Base-by-base conservation (phyloP, 2,113 vertebrate genomes). In the Nyctibius bracteatus region DNA sequence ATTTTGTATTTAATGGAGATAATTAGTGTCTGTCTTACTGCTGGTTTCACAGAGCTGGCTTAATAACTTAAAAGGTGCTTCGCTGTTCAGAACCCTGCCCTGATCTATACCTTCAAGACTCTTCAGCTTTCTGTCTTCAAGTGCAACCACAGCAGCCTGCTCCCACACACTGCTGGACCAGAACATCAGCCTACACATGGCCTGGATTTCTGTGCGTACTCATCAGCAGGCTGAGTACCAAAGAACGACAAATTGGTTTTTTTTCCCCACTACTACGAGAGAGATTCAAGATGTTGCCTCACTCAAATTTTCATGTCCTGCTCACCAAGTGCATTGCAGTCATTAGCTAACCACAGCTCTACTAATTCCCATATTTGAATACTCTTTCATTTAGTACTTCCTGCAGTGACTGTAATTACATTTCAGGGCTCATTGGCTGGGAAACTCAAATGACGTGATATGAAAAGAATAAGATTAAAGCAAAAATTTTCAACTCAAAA, bases 351-450 rank as follows among this genome's bases (percentile, higher is more conserved):
- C 62, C 61, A 51, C 74, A 46, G 35, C 23, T 86, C 66, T 57
- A 17, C 66, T 59, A 74, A 82, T 71, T 65, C 51, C 51, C 30
- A 5, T 41, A 73, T 74, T 14, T 73, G 61, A 71, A 70, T 70
- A 57, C 35, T 88, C 30, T 79, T 88, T 82, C 80, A 74, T 82
- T 74, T 61, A 72, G 27, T n/a, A 31, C 47, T 58, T 96, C 86
- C 78, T 79, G 61, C 0, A 9, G 66, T 66, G 68, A 82, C 46
- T 25, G 23, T 39, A 81, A 91, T 85, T 51, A 86, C 37, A 43
- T 37, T 66, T 82, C 55, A 66, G 66, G 71, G 27, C 57, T 33
- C 61, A 57, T 8, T 57, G 55, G 57, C 47, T 74, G 55, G 10
- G 57, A 66, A 74, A 82, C 30, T 39, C 41, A 82, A 90, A 82